Percentiles rank a stretch among this genome's conserved stretches.
phyloP scores from a whole-genome alignment of 2,113 vertebrate species.

The Platichthys flesus region DNA sequence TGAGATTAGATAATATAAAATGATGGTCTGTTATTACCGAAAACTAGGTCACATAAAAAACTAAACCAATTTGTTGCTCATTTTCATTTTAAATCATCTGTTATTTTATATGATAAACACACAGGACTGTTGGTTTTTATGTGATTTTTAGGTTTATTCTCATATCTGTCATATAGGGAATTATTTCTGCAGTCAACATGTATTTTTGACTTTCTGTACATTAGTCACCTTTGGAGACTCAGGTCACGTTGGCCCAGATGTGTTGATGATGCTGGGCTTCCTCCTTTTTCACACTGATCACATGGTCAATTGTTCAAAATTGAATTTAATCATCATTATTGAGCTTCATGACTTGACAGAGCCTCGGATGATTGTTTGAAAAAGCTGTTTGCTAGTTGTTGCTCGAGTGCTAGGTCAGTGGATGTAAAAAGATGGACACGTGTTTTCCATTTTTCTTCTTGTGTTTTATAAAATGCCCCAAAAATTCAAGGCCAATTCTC shows the following conservation, averaged over 20 bases:
- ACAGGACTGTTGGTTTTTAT: too few relatives aligned
- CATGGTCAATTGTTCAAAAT: too few relatives aligned
- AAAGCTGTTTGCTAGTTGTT: too few relatives aligned
- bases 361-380: too few relatives aligned
- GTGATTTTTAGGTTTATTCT: too few relatives aligned
- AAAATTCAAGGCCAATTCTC: not conserved
- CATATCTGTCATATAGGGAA: too few relatives aligned
- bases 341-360: too few relatives aligned
- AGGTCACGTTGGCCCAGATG: not conserved
- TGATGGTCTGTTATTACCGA: not conserved
- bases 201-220: not conserved
- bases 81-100: not conserved
- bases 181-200: not conserved
- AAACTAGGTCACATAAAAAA: not conserved
- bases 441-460: conserved; percentile 1
- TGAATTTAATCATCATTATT: too few relatives aligned
- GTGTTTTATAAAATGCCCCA: conserved; percentile 1
- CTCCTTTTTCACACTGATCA: too few relatives aligned
- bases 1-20: not conserved
- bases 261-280: not conserved
- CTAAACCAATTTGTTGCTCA: not conserved
- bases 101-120: too few relatives aligned
- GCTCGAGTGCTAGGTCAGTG: too few relatives aligned
- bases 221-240: not conserved
- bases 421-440: not conserved